Evolutionary conservation across 2,888 invertebrate genomes (phyloP), one percentile per base, ranked within the genome.

Genomic region (Megamerina dolium): DNA sequence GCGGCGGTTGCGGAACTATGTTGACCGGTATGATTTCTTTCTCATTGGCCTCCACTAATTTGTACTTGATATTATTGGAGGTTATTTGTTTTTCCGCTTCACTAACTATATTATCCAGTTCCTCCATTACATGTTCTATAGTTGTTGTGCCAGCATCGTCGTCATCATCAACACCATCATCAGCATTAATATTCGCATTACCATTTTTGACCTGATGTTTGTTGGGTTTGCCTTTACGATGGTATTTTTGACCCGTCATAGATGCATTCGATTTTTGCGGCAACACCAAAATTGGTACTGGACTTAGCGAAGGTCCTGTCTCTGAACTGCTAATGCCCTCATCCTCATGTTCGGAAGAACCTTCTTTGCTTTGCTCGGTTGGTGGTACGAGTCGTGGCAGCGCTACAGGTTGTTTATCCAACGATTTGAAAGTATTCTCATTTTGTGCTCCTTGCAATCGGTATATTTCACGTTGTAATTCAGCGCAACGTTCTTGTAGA

Each of bases 271-370:
- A 45, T 29, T 66, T 61, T 49, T 69, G 68, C 5, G 72, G 71
- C 37, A 72, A 56, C 12, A 70, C 67, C 26, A 70, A 56, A n/a
- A 69, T 70, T 21, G 73, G 73, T 61, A 85, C 85, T 1, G 87
- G 86, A 48, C 84, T 85, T 32, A 85, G 73, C 30, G 87, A 87
- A 53, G 83, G 75, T 38, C 73, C 72, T 12, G 76, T 72, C 63
- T 89, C 89, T 1, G 88, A 88, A 8, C 88, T 88, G 59, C 87
- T 88, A 53, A 90, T 90, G 5, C 89, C 89, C 75, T 89, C 89
- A 61, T 89, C 89, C 72, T 89, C 88, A 29, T 85, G 85, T 52
- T 87, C 86, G 5, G 86, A 84, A 31, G 83, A 82, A 59, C 78
- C 80, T 34, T 62, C 64, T 34, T 67, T 68, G 45, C 59, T 65